Percentiles rank a stretch among this genome's conserved stretches.
phyloP scores from a whole-genome alignment of 2,888 invertebrate genomes.

The Tetragonisca angustula region DNA sequence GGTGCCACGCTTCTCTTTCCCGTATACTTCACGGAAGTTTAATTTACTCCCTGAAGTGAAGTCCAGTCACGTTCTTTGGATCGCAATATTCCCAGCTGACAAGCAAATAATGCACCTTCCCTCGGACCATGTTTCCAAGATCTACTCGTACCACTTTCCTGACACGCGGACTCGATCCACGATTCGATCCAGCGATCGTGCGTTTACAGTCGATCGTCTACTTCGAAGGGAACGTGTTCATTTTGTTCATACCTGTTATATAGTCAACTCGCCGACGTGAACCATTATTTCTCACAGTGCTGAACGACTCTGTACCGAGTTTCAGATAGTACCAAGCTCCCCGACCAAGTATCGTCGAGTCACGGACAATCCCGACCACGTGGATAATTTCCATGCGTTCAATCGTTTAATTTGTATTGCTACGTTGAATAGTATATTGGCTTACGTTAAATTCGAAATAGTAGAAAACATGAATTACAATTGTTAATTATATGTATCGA shows the following conservation, averaged over 20 bases:
- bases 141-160: slow-evolving; percentile 53
- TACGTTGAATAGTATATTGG: too few species aligned
- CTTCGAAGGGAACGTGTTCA: slow-evolving; percentile 25
- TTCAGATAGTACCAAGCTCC: too few species aligned
- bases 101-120: slow-evolving; percentile 55
- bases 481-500: too few species aligned
- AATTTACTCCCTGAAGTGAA: slow-evolving; percentile 29
- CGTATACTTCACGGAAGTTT: slow-evolving; percentile 29
- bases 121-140: slow-evolving; percentile 49
- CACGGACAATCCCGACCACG: too few species aligned
- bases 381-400: too few species aligned
- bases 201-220: slow-evolving; percentile 41
- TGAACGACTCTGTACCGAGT: not conserved
- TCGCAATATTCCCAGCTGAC: slow-evolving; percentile 44
- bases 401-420: too few species aligned
- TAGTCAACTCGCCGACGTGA: slow-evolving; percentile 5
- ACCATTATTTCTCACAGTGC: not conserved
- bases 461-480: too few species aligned
- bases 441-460: too few species aligned
- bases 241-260: slow-evolving; percentile 25
- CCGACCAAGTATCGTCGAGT: too few species aligned
- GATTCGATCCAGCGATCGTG: slow-evolving; percentile 41
- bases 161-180: slow-evolving; percentile 44
- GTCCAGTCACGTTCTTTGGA: slow-evolving; percentile 49
- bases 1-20: slow-evolving; percentile 12